Evolutionary conservation across 2,113 vertebrate species (phyloP), one percentile per base, ranked within the genome.

Genomic region (Pleuronectes platessa): DNA sequence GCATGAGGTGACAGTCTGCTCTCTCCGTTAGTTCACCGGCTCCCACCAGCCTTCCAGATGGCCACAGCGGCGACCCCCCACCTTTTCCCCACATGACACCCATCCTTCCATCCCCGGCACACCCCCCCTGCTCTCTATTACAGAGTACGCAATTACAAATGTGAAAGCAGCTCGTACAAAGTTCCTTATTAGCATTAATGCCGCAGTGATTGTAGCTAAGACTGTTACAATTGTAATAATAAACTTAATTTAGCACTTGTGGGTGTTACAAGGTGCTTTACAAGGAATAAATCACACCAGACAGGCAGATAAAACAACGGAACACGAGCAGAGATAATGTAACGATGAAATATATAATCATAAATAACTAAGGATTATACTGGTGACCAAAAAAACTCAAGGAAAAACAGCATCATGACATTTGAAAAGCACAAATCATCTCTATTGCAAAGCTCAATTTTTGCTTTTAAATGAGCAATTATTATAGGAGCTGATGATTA

Each of bases 11-110:
- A 53, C 89, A 83, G 88, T 31, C 82, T 90, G 90, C 54, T 65
- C 82, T 80, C 88, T 54, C 86, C 68, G 82, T 82, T 70, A 68
- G 77, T 51, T 70, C 68, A 81, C 76, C 60, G 10, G 58, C 81
- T 88, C 86, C 85, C 71, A 85, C 88, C 67, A 35, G 86, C 69
- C 53, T 23, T 77, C 90, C 92, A 92, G 90, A 90, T 93, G 90
- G 90, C 76, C 71, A 31, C 2, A 26, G 75, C 71, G 76, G 83
- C 70, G 31, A 59, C 64, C 6, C 71, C 66, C 51, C 74, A 68
- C 79, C 80, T 71, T 89, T 61, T 35, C 63, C 58, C 71, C 61
- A 72, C 71, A 73, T 8, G 56, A 55, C 76, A n/a, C 63, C 66
- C 13, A 55, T 69, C 47, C 68, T 40, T 42, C 61, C 61, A 61